Conservation (phyloP, 2,113 vertebrate species). For the Saguinus imperator region DNA sequence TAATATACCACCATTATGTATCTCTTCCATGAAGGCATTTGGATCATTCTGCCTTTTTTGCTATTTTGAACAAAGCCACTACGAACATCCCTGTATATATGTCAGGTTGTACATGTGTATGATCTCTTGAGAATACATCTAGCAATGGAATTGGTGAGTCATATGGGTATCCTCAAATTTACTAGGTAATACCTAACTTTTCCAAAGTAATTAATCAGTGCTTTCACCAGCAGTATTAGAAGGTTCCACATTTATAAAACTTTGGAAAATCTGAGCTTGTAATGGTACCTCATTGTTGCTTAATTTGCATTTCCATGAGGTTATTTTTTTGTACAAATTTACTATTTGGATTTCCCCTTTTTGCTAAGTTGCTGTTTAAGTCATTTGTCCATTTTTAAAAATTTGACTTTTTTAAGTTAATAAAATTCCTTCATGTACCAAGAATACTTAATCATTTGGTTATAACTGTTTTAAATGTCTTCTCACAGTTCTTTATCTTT, state of each 20-base stretch:
- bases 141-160: neutral
- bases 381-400: neutral
- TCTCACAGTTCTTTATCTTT: neutral
- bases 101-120: neutral
- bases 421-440: neutral
- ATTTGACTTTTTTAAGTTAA: neutral
- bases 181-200: neutral
- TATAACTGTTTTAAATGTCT: constrained; percentile 27
- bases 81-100: neutral
- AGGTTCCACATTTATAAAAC: neutral
- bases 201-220: neutral
- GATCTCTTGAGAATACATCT: neutral
- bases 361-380: neutral
- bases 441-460: neutral
- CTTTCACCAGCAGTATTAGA: neutral
- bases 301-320: neutral
- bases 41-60: neutral
- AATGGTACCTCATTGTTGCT: neutral
- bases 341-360: neutral
- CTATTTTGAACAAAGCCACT: neutral
- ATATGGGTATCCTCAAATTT: neutral
- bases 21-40: neutral
- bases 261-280: neutral
- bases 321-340: neutral
- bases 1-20: neutral